Base-by-base conservation (phyloP, 2,888 invertebrate genomes). In the Boloria selene region DNA sequence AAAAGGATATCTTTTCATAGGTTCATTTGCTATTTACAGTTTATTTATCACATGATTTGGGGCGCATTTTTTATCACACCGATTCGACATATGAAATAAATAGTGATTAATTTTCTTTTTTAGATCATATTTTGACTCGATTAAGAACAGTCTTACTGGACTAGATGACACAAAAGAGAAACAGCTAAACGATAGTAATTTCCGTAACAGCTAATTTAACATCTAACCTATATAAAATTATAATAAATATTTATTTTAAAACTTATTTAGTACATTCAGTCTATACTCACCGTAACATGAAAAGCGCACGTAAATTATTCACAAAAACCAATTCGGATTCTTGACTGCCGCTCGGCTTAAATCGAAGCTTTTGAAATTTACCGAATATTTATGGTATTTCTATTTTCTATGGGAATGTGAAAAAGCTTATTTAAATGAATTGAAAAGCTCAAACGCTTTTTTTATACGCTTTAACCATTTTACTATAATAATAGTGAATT, bases 271-370 rank as follows among this genome's bases (percentile, higher is more conserved):
- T n/a, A n/a, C 16, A 47, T 47, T 14, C 17, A 42, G 42, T 54
- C 10, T 54, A 16, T 4, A 17, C 38, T n/a, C 44, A 51, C 26
- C 65, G 14, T 44, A 18, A 51, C 17, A 3, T 18, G 18, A 47
- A 22, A 6, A n/a, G 51, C 31, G 10, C 22, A 38, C 31, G 42
- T 62, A 58, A 67, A 67, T 62, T 62, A 62, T 59, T 67, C 62
- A 62, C 62, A 59, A 59, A 65, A 62, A 59, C 53, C 53, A 58
- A 67, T 62, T 53, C 52, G 49, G 58, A 62, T 59, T 61, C 56
- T 47, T 58, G 53, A 67, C 53, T 62, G 61, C 31, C 53, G 38
- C 52, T 50, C 52, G 49, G 52, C 42, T 61, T 62, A 31, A 62
- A 56, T 55, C 26, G 53, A 51, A 22, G 52, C 59, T 13, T 13